phyloP scores from a whole-genome alignment of 2,113 vertebrate genomes.

The Nanorana parkeri region DNA sequence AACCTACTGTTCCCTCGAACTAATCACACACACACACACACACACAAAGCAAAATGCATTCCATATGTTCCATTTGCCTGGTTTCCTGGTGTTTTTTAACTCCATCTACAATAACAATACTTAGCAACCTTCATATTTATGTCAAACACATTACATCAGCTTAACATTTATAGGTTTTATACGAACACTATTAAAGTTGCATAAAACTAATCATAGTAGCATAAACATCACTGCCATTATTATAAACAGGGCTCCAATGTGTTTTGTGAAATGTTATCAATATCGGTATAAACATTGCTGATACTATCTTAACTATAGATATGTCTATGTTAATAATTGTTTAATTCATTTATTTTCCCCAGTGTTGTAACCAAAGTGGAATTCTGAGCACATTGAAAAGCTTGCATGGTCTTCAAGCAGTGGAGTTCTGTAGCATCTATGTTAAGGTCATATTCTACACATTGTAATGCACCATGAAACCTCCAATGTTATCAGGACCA shows the following conservation, averaged over 20 bases:
- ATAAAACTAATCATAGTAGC: constrained; percentile 71
- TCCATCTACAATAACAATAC: constrained; percentile 74
- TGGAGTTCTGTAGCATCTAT: too few species aligned
- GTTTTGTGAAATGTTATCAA: constrained; percentile 68
- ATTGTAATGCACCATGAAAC: too few species aligned
- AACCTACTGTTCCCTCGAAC: constrained; percentile 72
- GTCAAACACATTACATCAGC: constrained; percentile 78
- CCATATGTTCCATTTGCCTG: constrained; percentile 75
- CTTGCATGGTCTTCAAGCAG: too few species aligned
- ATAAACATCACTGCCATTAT: constrained; percentile 74
- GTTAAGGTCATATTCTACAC: too few species aligned
- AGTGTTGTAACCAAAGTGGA: too few species aligned
- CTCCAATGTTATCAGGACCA: too few species aligned
- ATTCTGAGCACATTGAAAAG: too few species aligned
- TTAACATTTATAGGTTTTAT: constrained; percentile 70
- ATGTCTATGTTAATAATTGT: too few species aligned
- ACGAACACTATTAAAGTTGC: constrained; percentile 73
- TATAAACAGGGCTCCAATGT: constrained; percentile 69
- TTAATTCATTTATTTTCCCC: too few species aligned
- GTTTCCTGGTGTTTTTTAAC: constrained; percentile 62
- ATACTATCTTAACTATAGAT: constrained; percentile 60
- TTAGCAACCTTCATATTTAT: constrained; percentile 80
- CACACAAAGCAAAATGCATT: constrained; percentile 71
- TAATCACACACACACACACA: constrained; percentile 63
- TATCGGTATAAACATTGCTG: constrained; percentile 59